These are phyloP conservation scores for Acheta domesticus DNA, from an alignment of 2,888 invertebrate species.

Conservation along the genomic window DNA sequence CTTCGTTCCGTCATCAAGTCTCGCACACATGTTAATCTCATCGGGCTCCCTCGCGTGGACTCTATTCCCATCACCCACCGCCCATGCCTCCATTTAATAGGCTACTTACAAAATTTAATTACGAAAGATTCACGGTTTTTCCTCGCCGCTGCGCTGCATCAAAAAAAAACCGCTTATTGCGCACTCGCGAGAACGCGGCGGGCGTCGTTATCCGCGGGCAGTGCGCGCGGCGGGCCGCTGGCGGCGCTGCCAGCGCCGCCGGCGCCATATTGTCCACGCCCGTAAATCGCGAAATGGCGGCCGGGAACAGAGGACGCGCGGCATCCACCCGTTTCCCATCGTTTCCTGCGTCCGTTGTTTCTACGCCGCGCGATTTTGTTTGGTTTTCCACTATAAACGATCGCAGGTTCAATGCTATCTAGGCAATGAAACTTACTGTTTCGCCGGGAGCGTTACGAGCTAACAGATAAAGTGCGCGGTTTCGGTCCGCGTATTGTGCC, in stretches of 20 bases:
- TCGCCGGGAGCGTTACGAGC: not conserved
- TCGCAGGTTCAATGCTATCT: not conserved
- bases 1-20: not conserved
- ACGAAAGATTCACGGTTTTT: not conserved
- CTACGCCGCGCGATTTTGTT: not conserved
- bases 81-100: not conserved
- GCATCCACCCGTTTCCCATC: not conserved
- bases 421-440: not conserved
- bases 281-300: constrained; percentile 8
- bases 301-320: not conserved
- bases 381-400: not conserved
- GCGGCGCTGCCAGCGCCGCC: not conserved
- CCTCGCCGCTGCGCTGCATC: not conserved
- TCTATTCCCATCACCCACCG: not conserved
- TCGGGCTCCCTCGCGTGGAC: not conserved
- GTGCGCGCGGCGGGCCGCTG: not conserved
- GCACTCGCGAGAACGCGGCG: not conserved
- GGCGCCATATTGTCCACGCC: not conserved
- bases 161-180: not conserved
- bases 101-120: not conserved
- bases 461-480: not conserved
- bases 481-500: too few species aligned
- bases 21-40: not conserved
- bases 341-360: not conserved
- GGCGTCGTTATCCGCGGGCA: not conserved